Conservation (phyloP, 2,888 invertebrate species). For the Tachina grossa region DNA sequence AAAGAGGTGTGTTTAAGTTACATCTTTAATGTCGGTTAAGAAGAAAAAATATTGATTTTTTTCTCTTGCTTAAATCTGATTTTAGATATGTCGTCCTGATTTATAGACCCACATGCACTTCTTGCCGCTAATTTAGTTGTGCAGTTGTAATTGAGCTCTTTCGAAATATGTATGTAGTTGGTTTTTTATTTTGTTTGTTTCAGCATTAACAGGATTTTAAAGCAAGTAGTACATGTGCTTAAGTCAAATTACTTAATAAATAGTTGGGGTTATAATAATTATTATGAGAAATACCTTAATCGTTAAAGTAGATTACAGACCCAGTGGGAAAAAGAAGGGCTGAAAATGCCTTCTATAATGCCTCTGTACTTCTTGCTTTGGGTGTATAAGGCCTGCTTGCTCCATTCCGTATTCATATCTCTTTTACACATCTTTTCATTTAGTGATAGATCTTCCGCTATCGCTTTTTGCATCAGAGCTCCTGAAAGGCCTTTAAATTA, state of each 20-base stretch:
- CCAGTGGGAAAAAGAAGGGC: no score
- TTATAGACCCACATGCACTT: neutral
- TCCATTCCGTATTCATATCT: no score
- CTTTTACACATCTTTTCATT: no score
- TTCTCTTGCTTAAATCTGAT: constrained; percentile 3
- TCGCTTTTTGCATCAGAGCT: no score
- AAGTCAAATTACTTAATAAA: constrained; percentile 35
- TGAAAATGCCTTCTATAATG: no score
- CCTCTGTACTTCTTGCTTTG: no score
- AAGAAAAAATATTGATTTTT: neutral
- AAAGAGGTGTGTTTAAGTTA: constrained; percentile 35
- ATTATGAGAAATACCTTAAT: neutral
- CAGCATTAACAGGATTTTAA: neutral
- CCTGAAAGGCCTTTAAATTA: no score
- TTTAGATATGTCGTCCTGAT: constrained; percentile 24
- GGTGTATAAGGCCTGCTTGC: no score
- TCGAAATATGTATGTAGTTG: neutral
- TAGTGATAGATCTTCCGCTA: no score
- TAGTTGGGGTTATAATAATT: neutral
- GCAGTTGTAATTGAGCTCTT: constrained; percentile 20
- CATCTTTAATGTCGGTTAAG: constrained; percentile 50
- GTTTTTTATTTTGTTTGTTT: neutral
- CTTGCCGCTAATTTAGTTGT: constrained; percentile 40
- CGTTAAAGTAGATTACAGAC: neutral
- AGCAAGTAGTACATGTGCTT: constrained; percentile 26